These are phyloP conservation scores for Bombylius major DNA, from an alignment of 2,888 invertebrate species.

Conservation along the genomic window DNA sequence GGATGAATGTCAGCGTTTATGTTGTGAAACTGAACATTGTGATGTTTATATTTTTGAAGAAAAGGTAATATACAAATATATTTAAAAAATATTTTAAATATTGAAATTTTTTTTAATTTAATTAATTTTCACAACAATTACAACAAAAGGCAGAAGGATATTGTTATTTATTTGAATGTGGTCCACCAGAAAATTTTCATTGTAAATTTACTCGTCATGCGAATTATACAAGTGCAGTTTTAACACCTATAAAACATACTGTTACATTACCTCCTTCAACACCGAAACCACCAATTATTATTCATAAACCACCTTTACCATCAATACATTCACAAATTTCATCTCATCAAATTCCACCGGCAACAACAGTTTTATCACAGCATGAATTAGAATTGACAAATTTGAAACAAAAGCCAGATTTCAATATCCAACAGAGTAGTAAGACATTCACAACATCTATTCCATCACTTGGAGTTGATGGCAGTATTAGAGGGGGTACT, in stretches of 20 bases:
- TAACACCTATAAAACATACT: constrained; percentile 44
- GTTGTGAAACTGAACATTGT: constrained; percentile 76
- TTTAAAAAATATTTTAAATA: too few species aligned
- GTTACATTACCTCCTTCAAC: constrained; percentile 21
- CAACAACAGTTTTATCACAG: constrained; percentile 23
- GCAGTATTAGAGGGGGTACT: constrained; percentile 3
- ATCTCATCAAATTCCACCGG: neutral
- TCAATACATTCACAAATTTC: neutral
- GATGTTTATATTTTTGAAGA: constrained; percentile 89
- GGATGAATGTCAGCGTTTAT: constrained; percentile 70
- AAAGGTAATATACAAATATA: constrained; percentile 45
- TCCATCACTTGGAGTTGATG: constrained; percentile 7
- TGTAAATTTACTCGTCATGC: constrained; percentile 84
- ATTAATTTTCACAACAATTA: neutral
- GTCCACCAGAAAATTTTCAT: constrained; percentile 78
- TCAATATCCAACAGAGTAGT: constrained; percentile 32
- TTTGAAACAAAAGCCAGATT: constrained; percentile 30
- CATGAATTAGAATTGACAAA: constrained; percentile 36
- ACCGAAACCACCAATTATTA: neutral
- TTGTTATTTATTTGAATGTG: constrained; percentile 85
- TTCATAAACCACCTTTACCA: neutral
- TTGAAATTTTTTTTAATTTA: neutral
- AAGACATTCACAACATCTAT: constrained; percentile 5
- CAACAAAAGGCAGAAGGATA: constrained; percentile 46
- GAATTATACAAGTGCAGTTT: constrained; percentile 78